phyloP scores from a whole-genome alignment of 2,113 vertebrate genomes.

The Mesocricetus auratus region DNA sequence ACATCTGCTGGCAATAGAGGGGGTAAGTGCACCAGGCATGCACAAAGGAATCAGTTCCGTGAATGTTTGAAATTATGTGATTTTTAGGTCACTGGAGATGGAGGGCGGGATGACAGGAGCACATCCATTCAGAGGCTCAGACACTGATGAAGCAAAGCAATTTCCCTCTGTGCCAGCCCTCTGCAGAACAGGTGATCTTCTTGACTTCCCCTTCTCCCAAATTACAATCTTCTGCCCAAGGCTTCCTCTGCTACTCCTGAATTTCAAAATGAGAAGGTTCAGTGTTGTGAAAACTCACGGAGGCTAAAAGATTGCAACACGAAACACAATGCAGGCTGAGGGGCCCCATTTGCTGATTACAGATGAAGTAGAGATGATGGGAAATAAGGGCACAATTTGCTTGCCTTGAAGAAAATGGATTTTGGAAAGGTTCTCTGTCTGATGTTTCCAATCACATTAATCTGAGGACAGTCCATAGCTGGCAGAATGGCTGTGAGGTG shows the following conservation, averaged over 20 bases:
- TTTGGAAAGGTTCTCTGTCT: conserved; percentile 75
- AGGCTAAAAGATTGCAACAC: conserved; percentile 62
- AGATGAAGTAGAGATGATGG: conserved; percentile 76
- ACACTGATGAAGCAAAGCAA: conserved; percentile 51
- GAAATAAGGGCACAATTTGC: conserved; percentile 69
- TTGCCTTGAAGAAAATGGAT: conserved; percentile 71
- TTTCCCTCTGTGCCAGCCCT: conserved; percentile 4
- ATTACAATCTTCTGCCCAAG: conserved; percentile 61
- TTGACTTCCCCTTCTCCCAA: conserved; percentile 69
- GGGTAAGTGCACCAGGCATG: conserved; percentile 26
- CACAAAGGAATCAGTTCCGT: conserved; percentile 6
- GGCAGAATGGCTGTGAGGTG: conserved; percentile 60
- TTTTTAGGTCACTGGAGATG: conserved; percentile 67
- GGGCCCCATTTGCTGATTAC: conserved; percentile 54
- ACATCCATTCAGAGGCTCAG: neutral
- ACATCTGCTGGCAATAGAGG: conserved; percentile 8
- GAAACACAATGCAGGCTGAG: conserved; percentile 49
- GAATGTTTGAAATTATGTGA: conserved; percentile 10
- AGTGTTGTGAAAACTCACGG: conserved; percentile 63
- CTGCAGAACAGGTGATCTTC: conserved; percentile 66
- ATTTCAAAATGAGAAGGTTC: conserved; percentile 69
- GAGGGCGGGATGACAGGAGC: neutral
- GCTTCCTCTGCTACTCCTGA: conserved; percentile 50
- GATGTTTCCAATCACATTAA: conserved; percentile 77
- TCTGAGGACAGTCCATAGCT: conserved; percentile 61